A percentile compares a stretch with the other conserved stretches of the same genome.
These are phyloP conservation scores for Troides helena DNA, from an alignment of 2,888 invertebrate genomes.

Conservation along the genomic window DNA sequence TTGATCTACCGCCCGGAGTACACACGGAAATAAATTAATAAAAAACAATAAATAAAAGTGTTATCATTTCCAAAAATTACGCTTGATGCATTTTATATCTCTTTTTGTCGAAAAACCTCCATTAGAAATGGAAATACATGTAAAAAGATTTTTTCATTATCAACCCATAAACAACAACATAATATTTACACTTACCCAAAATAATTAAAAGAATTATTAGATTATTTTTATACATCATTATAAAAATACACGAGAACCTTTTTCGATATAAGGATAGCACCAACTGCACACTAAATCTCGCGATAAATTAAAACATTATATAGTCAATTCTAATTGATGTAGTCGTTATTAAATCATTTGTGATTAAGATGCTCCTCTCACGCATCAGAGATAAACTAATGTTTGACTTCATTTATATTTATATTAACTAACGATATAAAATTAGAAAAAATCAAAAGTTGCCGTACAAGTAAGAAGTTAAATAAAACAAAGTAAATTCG, in stretches of 20 bases:
- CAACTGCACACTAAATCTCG: neutral
- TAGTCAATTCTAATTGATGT: neutral
- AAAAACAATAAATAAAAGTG: too few species aligned
- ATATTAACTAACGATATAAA: neutral
- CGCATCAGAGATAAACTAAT: neutral
- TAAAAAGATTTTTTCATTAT: too few species aligned
- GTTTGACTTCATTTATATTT: neutral
- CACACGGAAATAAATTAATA: too few species aligned
- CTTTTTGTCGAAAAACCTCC: too few species aligned
- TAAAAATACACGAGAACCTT: neutral
- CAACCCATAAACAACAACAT: too few species aligned
- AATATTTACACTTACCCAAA: neutral
- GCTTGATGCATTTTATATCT: too few species aligned
- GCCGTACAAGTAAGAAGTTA: neutral
- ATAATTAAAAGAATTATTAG: neutral
- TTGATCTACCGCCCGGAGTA: too few species aligned
- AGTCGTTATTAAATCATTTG: neutral
- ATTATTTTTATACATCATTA: conserved; percentile 1
- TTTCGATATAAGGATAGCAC: neutral
- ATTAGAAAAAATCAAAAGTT: neutral
- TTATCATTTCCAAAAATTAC: too few species aligned
- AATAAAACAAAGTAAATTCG: too few species aligned
- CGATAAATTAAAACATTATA: neutral
- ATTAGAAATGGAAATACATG: too few species aligned
- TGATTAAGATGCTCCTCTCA: neutral